These are phyloP conservation scores for Felis catus DNA, from an alignment of 2,113 vertebrate species.

Conservation along the genomic window F.catus_Fca126_mat1.0 CM031413.1:73233001-73233500, in stretches of 20 bases:
- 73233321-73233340: slow-evolving; percentile 71
- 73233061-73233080: slow-evolving; percentile 50
- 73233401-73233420: slow-evolving; percentile 76
- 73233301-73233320: slow-evolving; percentile 82
- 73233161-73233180: slow-evolving; percentile 79
- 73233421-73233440: slow-evolving; percentile 75
- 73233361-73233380: slow-evolving; percentile 81
- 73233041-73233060: background rate
- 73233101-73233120: slow-evolving; percentile 65
- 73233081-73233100: slow-evolving; percentile 66
- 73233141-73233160: slow-evolving; percentile 77
- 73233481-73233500: slow-evolving; percentile 76
- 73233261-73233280: slow-evolving; percentile 77
- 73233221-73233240: slow-evolving; percentile 79
- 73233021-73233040: background rate
- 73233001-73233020: background rate
- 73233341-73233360: slow-evolving; percentile 79
- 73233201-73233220: slow-evolving; percentile 74
- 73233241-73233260: slow-evolving; percentile 74
- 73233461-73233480: slow-evolving; percentile 75
- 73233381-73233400: slow-evolving; percentile 77
- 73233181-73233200: slow-evolving; percentile 68
- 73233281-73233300: slow-evolving; percentile 77
- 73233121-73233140: slow-evolving; percentile 78
- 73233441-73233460: slow-evolving; percentile 77